phyloP scores from a whole-genome alignment of 1,140 invertebrate species.

The Oncopodura yosiiana region DNA sequence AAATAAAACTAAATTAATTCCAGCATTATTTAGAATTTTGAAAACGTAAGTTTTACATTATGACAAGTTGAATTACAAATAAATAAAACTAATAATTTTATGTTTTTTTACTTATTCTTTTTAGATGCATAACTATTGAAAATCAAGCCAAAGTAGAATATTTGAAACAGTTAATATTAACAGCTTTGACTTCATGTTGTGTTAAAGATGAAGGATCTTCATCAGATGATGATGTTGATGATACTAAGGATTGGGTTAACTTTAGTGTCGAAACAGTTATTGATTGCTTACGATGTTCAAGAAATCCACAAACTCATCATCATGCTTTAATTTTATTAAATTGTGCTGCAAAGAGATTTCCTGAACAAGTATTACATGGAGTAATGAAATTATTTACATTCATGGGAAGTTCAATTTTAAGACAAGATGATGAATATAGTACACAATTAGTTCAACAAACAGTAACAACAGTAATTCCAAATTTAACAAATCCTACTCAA shows the following conservation, averaged over 20 bases:
- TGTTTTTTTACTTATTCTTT: conserved; percentile 7
- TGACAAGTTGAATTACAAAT: background rate
- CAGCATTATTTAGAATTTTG: conserved; percentile 67
- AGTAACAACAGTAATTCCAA: conserved; percentile 79
- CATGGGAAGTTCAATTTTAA: conserved; percentile 78
- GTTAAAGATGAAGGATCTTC: conserved; percentile 43
- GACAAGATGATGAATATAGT: conserved; percentile 87
- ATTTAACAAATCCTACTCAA: conserved; percentile 46
- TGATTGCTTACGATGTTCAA: conserved; percentile 73
- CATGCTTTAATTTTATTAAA: conserved; percentile 74
- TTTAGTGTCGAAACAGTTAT: conserved; percentile 75
- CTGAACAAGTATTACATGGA: conserved; percentile 75
- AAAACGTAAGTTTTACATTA: conserved; percentile 45
- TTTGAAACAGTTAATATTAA: conserved; percentile 73
- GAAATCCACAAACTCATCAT: conserved; percentile 88
- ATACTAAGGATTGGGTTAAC: conserved; percentile 32
- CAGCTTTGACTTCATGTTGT: conserved; percentile 62
- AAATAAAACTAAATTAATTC: conserved; percentile 54
- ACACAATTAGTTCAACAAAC: conserved; percentile 86
- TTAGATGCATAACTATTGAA: conserved; percentile 61
- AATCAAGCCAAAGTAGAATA: conserved; percentile 78
- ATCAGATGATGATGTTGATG: background rate
- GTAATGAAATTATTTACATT: conserved; percentile 93
- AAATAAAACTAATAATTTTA: conserved; percentile 3
- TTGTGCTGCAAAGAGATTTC: conserved; percentile 60